Evolutionary conservation across 2,113 vertebrate genomes (phyloP).

Genomic region (Lycocorax pyrrhopterus): DNA sequence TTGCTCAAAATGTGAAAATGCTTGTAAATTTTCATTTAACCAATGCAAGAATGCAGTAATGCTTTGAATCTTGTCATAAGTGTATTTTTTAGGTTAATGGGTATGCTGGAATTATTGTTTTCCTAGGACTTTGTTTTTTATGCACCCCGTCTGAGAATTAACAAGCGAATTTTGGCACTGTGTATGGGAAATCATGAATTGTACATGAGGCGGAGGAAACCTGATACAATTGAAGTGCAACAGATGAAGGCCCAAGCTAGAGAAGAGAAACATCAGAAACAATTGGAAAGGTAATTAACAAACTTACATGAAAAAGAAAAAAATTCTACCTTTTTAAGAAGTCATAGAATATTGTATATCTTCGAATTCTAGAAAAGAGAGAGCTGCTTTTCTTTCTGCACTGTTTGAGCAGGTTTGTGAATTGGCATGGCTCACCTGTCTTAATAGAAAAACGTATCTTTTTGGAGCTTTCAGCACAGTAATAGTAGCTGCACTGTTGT

Average conservation of each 20-base stretch:
- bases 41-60: not conserved
- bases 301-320: not conserved
- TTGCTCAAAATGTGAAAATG: not conserved
- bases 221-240: conserved; percentile 97
- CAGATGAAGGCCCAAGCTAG: conserved; percentile 98
- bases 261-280: conserved; percentile 98
- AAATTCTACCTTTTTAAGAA: not conserved
- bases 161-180: conserved; percentile 93
- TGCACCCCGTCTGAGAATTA: conserved; percentile 94
- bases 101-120: conserved; percentile 16
- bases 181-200: conserved; percentile 99
- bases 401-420: not conserved
- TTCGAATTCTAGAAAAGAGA: not conserved
- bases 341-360: not conserved
- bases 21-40: not conserved
- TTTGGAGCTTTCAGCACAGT: not conserved
- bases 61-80: not conserved
- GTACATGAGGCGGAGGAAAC: conserved; percentile 97
- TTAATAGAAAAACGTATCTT: not conserved
- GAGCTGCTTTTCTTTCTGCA: not conserved
- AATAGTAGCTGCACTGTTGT: not conserved
- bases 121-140: conserved; percentile 96
- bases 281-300: conserved; percentile 88
- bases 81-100: not conserved
- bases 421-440: not conserved